Evolutionary conservation across 2,797 vertebrate species (phyloP).

Genomic region (Philypnodon macrostomus): DNA sequence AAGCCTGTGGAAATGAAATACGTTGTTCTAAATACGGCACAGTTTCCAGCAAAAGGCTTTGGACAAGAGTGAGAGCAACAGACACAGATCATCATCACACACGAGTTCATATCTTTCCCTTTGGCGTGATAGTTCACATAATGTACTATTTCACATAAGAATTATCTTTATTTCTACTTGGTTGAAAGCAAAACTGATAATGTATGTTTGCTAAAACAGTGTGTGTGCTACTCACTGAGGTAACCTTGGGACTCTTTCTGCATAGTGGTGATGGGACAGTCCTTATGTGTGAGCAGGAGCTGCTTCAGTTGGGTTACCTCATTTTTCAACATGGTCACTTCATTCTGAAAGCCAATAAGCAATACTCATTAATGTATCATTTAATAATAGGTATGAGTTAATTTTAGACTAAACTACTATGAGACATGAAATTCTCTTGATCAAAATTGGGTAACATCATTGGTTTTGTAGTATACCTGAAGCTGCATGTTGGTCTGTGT

Average conservation of each 20-base stretch:
- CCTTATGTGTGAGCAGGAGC: constrained; percentile 98
- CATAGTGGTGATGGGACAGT: constrained; percentile 99
- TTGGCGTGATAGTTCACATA: constrained; percentile 22
- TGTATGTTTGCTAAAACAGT: constrained; percentile 26
- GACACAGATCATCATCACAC: constrained; percentile 24
- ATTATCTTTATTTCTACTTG: constrained; percentile 15
- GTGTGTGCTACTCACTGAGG: constrained; percentile 90
- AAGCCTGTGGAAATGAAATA: constrained; percentile 20
- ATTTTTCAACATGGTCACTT: constrained; percentile 98
- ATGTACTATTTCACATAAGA: constrained; percentile 19
- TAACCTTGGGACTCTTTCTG: constrained; percentile 99
- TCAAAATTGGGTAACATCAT: too few species aligned
- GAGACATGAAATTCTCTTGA: too few species aligned
- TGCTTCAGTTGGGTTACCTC: constrained; percentile 99
- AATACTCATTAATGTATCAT: too few species aligned
- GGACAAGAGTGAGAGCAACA: constrained; percentile 10
- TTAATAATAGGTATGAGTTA: not conserved
- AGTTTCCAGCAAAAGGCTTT: constrained; percentile 51
- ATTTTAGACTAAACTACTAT: too few species aligned
- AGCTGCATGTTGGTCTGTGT: constrained; percentile 99
- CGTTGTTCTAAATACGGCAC: constrained; percentile 65
- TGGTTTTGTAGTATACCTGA: constrained; percentile 83
- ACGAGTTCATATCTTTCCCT: constrained; percentile 36
- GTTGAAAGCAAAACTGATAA: constrained; percentile 39
- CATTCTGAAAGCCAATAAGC: constrained; percentile 79